Evolutionary conservation across 2,888 invertebrate genomes (phyloP).

Genomic region (Alentia gelatinosa): DNA sequence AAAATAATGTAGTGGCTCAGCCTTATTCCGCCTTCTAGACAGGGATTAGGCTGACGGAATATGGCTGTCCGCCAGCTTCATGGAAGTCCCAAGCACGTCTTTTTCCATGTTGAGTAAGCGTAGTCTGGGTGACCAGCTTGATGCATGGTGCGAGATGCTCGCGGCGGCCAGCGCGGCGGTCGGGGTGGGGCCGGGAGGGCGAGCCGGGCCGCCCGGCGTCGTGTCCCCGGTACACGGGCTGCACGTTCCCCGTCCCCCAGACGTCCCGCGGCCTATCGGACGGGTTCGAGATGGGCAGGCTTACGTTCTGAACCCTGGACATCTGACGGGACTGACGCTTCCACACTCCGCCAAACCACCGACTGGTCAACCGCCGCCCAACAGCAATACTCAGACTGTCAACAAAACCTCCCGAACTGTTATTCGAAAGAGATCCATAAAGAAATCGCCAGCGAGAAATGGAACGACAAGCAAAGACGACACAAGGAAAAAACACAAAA

Average conservation of each 20-base stretch:
- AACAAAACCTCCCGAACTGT: too few relatives aligned
- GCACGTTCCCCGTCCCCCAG: conserved; percentile 2
- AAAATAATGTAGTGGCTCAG: neutral
- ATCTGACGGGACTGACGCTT: conserved; percentile 26
- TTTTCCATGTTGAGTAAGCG: neutral
- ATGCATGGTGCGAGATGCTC: conserved; percentile 29
- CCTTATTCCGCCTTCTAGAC: too few relatives aligned
- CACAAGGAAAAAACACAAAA: neutral
- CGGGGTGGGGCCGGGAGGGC: neutral
- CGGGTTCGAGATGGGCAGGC: neutral
- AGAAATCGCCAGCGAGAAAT: neutral
- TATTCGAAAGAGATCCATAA: neutral
- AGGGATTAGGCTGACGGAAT: neutral
- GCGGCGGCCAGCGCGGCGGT: conserved; percentile 29
- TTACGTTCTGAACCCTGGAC: neutral
- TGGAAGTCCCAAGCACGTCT: neutral
- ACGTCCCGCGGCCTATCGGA: neutral
- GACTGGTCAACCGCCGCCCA: neutral
- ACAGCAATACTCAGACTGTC: too few relatives aligned
- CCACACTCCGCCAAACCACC: conserved; percentile 22
- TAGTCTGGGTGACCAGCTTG: conserved; percentile 3
- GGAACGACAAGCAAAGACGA: neutral
- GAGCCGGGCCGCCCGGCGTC: neutral
- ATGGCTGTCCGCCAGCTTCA: neutral
- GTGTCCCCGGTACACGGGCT: neutral